Conservation (phyloP, 92 coral and sea anemone species). For the Galaxea fascicularis region DNA sequence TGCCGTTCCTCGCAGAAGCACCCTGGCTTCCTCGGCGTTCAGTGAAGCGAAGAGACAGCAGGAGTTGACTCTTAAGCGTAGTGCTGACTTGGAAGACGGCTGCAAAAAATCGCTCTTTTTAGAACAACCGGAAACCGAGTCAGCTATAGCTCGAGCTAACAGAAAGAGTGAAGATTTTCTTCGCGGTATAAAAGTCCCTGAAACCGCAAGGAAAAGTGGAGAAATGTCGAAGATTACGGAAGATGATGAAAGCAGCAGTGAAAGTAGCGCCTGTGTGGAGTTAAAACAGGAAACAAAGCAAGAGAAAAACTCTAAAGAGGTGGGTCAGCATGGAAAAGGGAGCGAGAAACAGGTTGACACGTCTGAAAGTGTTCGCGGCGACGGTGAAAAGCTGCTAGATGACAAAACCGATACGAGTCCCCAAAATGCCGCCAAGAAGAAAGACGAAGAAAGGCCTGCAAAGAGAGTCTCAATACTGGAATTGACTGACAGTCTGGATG, state of each 20-base stretch:
- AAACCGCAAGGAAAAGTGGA: not conserved
- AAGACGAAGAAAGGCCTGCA: not conserved
- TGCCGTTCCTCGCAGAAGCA: constrained; percentile 23
- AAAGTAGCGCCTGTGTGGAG: not conserved
- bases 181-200: not conserved
- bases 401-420: not conserved
- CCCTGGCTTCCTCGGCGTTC: constrained; percentile 31
- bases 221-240: not conserved
- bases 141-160: not conserved
- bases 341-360: not conserved
- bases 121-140: not conserved
- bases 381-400: not conserved
- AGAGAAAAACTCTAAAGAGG: not conserved
- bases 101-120: not conserved
- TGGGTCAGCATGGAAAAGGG: not conserved
- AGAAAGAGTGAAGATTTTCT: not conserved
- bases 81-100: not conserved
- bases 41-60: constrained; percentile 12
- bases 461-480: constrained; percentile 24
- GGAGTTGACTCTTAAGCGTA: not conserved
- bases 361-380: too few relatives aligned
- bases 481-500: constrained; percentile 21
- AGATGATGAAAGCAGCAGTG: not conserved
- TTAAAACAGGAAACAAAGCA: not conserved
- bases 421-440: not conserved